Evolutionary conservation across 1,140 invertebrate species (phyloP), one percentile per base, ranked within the genome.

Genomic region (Drosophila ambigua): DNA sequence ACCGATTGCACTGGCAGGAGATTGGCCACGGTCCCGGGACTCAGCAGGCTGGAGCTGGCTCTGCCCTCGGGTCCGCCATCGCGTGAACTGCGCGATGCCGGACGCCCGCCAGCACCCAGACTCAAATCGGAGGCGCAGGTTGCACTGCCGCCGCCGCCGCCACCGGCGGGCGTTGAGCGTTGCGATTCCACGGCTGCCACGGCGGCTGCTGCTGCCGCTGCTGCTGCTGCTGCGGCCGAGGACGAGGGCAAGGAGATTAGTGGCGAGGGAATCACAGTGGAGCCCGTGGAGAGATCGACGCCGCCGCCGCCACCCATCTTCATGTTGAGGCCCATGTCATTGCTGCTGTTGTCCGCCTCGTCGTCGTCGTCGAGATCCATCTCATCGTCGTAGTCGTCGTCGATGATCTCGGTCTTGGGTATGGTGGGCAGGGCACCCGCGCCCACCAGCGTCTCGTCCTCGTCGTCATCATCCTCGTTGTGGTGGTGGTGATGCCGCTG

Each of bases 1-100:
- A 96, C 96, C 94, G 96, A 95, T 92, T 97, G 96, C 80, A 97
- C 96, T 45, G 96, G 96, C 46, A 96, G 95, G 77, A 97, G 92
- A 57, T 95, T 95, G 95, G 96, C 28, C 95, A 95, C 71, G 95
- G 96, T 66, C 95, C 95, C 51, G 45, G 79, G 91, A 79, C 82
- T 91, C 55, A 89, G 49, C 5, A 82, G 77, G 35, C 75, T 90
- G 50, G 63, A 52, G 55, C 69, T 51, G 23, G 46, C 58, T 28
- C 73, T 49, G 28, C 63, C 63, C 2, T 79, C 73, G 23, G 58
- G 61, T 49, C 51, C 72, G 59, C 82, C 82, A 31, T 85, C 90
- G 11, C 90, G 82, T 0, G 90, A 88, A 45, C 88, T 87, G 13
- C 91, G 71, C 2, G 91, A 92, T 41, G 87, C 63, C 4, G 91